Evolutionary conservation across 1,140 invertebrate genomes (phyloP).

Genomic region (Trinorchestia longiramus): DNA sequence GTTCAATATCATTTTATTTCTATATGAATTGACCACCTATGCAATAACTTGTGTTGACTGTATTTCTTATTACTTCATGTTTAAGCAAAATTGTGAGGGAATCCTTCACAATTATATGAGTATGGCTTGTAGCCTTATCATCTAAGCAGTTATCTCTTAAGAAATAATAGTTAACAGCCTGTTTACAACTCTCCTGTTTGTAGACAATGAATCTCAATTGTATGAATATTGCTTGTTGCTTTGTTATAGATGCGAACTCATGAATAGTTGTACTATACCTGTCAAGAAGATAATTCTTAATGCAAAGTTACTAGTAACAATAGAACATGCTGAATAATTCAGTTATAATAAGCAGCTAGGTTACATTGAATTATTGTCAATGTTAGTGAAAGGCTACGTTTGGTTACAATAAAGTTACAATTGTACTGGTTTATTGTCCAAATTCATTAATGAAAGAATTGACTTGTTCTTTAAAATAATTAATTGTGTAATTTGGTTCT

Average conservation of each 20-base stretch:
- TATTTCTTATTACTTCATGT: neutral
- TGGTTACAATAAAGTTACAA: neutral
- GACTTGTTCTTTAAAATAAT: neutral
- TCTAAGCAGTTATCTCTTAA: neutral
- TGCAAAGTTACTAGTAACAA: neutral
- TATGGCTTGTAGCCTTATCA: constrained; percentile 22
- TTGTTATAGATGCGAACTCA: neutral
- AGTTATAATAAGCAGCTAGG: neutral
- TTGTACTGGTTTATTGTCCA: neutral
- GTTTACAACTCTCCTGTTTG: neutral
- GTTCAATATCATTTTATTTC: neutral
- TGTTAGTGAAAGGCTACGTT: neutral
- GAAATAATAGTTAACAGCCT: neutral
- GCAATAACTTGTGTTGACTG: neutral
- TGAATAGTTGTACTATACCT: neutral
- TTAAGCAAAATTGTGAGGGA: neutral
- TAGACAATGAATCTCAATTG: neutral
- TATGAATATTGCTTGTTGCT: neutral
- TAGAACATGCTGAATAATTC: neutral
- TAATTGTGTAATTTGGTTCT: neutral
- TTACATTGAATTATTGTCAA: neutral
- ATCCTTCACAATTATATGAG: neutral
- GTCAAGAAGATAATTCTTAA: neutral
- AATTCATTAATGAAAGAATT: neutral
- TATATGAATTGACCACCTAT: neutral